Evolutionary conservation across 2,888 invertebrate species (phyloP).

Genomic region (Drosophila cyrtoloma): DNA sequence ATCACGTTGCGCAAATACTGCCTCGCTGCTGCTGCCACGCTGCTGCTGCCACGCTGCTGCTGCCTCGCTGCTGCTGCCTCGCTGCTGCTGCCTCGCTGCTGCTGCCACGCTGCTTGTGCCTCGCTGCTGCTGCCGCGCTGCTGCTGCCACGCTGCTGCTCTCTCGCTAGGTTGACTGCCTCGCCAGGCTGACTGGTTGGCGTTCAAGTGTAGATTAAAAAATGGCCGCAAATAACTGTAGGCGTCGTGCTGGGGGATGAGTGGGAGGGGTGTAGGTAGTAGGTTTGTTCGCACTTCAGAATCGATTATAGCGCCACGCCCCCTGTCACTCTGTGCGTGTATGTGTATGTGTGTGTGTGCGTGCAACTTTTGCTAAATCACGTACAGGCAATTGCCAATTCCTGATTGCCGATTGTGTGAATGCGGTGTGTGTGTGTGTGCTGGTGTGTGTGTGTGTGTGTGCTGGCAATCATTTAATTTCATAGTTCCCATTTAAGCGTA

Average conservation of each 20-base stretch:
- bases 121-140: background rate
- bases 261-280: constrained; percentile 16
- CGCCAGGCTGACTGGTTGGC: constrained; percentile 36
- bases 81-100: constrained; percentile 60
- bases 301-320: constrained; percentile 71
- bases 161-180: background rate
- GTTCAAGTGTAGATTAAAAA: constrained; percentile 81
- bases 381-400: constrained; percentile 71
- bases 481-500: constrained; percentile 14
- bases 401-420: constrained; percentile 57
- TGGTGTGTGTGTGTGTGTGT: constrained; percentile 6
- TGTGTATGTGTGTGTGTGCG: constrained; percentile 18
- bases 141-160: background rate
- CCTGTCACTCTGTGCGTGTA: background rate
- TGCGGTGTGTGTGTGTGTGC: constrained; percentile 23
- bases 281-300: constrained; percentile 71
- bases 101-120: constrained; percentile 59
- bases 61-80: constrained; percentile 64
- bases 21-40: constrained; percentile 60
- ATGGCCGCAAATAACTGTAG: constrained; percentile 77
- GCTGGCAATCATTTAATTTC: constrained; percentile 46
- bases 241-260: constrained; percentile 14
- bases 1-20: constrained; percentile 80
- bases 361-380: constrained; percentile 71
- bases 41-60: constrained; percentile 66